Percentiles rank a stretch among this genome's conserved stretches.
These are phyloP conservation scores for Hystrix cristata DNA, from an alignment of 2,113 vertebrate species.

Conservation along the genomic window DNA sequence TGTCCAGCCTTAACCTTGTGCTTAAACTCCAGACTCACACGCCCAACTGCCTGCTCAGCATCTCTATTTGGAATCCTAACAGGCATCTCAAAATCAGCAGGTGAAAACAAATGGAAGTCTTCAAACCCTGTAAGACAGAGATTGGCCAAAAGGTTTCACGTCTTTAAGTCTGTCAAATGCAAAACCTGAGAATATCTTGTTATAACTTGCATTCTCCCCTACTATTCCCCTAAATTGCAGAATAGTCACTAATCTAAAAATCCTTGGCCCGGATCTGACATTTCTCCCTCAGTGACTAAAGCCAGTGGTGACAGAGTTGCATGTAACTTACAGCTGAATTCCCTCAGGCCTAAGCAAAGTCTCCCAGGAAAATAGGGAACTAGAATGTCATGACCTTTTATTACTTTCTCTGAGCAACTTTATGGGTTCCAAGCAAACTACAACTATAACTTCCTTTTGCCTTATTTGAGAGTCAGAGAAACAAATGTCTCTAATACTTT, in stretches of 20 bases:
- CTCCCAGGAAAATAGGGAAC: background rate
- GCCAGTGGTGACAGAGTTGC: background rate
- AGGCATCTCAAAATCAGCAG: background rate
- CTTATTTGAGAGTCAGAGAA: conserved; percentile 9
- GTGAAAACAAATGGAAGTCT: conserved; percentile 29
- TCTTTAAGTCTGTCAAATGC: conserved; percentile 56
- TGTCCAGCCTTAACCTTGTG: background rate
- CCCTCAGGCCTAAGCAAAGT: background rate
- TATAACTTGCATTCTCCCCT: background rate
- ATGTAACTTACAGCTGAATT: background rate
- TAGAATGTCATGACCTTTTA: background rate
- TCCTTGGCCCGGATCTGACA: background rate
- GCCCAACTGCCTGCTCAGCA: background rate
- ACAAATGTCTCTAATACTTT: conserved; percentile 16
- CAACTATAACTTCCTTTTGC: conserved; percentile 33
- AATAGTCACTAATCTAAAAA: conserved; percentile 14
- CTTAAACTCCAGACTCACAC: background rate
- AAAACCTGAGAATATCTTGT: conserved; percentile 45
- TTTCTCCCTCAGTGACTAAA: conserved; percentile 6
- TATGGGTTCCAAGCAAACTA: conserved; percentile 21
- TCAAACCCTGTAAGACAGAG: background rate
- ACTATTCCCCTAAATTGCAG: background rate
- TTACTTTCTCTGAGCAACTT: background rate
- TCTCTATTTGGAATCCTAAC: background rate
- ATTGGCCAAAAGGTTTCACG: conserved; percentile 17